Conservation (phyloP, 2,113 vertebrate genomes). For the Pseudorhombus dupliciocellatus region DNA sequence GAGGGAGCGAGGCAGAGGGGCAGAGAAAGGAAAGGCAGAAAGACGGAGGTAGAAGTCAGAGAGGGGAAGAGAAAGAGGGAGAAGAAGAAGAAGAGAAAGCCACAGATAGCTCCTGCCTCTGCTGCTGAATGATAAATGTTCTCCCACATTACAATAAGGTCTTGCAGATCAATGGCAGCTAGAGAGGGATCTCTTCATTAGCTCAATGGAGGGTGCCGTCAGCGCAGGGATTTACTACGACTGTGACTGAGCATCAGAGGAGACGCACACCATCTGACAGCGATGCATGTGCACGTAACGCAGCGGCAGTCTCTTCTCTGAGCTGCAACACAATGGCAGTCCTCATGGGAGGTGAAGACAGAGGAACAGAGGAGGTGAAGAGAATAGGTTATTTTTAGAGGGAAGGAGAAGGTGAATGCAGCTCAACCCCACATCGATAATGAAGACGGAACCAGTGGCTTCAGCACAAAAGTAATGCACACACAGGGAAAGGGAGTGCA, state of each 20-base stretch:
- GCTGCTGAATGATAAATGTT: constrained; percentile 54
- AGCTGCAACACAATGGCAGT: constrained; percentile 33
- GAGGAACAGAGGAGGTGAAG: constrained; percentile 33
- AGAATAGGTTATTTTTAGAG: constrained; percentile 64
- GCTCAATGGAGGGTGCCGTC: constrained; percentile 58
- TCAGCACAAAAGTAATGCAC: background rate
- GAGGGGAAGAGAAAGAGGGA: background rate
- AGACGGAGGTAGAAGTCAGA: constrained; percentile 2
- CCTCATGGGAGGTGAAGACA: constrained; percentile 45
- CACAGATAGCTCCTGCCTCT: constrained; percentile 31
- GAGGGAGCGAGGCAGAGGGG: constrained; percentile 3
- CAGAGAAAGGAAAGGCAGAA: background rate
- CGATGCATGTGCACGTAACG: background rate
- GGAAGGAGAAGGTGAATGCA: constrained; percentile 34
- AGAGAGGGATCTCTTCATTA: constrained; percentile 64
- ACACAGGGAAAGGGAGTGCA: constrained; percentile 9
- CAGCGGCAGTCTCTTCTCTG: constrained; percentile 6
- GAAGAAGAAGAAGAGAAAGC: constrained; percentile 13
- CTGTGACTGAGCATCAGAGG: constrained; percentile 22
- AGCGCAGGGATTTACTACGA: constrained; percentile 38
- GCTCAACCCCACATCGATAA: constrained; percentile 39
- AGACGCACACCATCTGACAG: constrained; percentile 10
- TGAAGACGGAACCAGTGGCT: constrained; percentile 28
- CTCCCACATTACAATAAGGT: constrained; percentile 34
- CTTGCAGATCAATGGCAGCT: constrained; percentile 60